A percentile compares a stretch with the other conserved stretches of the same genome.
Conservation (phyloP, 1,140 invertebrate species). For the Brachionus calyciflorus region DNA sequence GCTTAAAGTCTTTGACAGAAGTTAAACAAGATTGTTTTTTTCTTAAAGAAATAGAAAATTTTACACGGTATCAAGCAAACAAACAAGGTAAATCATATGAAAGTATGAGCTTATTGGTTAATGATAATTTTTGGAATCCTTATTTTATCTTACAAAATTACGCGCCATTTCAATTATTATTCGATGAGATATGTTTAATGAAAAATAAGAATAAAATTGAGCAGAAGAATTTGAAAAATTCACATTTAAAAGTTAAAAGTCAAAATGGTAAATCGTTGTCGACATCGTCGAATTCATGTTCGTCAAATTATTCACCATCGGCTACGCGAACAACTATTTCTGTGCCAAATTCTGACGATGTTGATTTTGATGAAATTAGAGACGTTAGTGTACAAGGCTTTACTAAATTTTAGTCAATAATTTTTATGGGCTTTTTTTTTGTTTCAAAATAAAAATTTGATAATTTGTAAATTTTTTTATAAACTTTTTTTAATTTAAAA, state of each 20-base stretch:
- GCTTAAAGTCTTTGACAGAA: conserved; percentile 27
- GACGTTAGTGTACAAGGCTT: background rate
- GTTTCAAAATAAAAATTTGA: background rate
- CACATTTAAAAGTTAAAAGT: background rate
- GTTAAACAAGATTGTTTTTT: conserved; percentile 11
- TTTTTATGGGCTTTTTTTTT: background rate
- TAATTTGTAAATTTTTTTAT: too few species aligned
- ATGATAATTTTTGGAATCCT: conserved; percentile 46
- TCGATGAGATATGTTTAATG: conserved; percentile 31
- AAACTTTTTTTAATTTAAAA: too few species aligned
- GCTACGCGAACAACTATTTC: background rate
- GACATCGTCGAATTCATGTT: conserved; percentile 9
- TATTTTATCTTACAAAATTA: conserved; percentile 40
- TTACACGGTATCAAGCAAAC: background rate
- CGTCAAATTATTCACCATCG: conserved; percentile 2
- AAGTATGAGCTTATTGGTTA: conserved; percentile 8
- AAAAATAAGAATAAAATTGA: conserved; percentile 21
- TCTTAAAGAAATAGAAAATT: conserved; percentile 15
- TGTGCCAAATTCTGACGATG: background rate
- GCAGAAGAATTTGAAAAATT: background rate
- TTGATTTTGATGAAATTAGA: conserved; percentile 1
- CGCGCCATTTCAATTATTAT: conserved; percentile 36
- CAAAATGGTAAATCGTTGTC: background rate
- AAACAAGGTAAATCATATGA: background rate
- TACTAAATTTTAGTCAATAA: conserved; percentile 1